Base-by-base conservation (phyloP, 2,797 vertebrate species). In the Sternarchorhynchus goeldii region DNA sequence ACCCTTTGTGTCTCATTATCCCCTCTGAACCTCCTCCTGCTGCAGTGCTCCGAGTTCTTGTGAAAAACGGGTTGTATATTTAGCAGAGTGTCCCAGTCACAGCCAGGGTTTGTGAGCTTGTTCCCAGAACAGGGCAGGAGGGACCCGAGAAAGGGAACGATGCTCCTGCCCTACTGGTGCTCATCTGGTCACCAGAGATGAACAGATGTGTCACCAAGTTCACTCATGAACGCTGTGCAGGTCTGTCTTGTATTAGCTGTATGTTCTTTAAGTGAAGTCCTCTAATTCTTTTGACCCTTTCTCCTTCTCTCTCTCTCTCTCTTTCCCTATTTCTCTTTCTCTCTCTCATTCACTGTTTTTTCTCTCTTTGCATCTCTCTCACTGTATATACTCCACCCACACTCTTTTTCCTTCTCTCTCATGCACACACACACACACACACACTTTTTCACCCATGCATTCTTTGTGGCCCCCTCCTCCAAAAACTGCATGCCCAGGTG, bases 141-240 rank as follows among this genome's bases (percentile, higher is more conserved):
- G 57, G 71, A 73, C 17, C 8, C 6, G 32, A 5, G 45, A 8
- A 29, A 53, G 36, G 32, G 20, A 72, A 50, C 41, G 21, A 71
- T 12, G 60, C 74, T 56, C 71, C 53, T n/a, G 8, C 29, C 29
- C 20, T n/a, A n/a, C 29, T 64, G 75, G 31, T 76, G 66, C 50
- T 53, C 80, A 85, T 85, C 82, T 86, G 83, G 73, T 74, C 66
- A 45, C 41, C 53, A 10, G 63, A 83, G 81, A 85, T 82, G 78
- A 76, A 85, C 79, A 64, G 65, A 50, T 62, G 18, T 69, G 72
- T 83, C 80, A 80, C 55, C 25, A 55, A 32, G 20, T 16, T 67
- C 21, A 1, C 18, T 45, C n/a, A 71, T 63, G 36, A 71, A 63
- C 12, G 5, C 55, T 65, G 29, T 20, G 17, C 36, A 55, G 45